Conservation (phyloP, 2,888 invertebrate species). For the Aricia artaxerxes region DNA sequence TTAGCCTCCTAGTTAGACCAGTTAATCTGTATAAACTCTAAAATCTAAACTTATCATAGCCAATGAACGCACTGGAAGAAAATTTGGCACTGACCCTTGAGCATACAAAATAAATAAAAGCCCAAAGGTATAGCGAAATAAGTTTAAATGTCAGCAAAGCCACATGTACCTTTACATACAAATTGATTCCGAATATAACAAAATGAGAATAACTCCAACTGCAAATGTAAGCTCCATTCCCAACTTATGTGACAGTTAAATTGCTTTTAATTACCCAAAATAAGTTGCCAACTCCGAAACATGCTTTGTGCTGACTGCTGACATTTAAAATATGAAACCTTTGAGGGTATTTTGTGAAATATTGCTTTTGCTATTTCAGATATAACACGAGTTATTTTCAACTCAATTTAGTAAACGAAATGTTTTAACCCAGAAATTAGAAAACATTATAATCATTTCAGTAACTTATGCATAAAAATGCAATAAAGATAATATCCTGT, state of each 20-base stretch:
- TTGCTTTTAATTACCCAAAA: constrained; percentile 27
- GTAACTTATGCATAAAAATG: background rate
- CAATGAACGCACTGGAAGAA: too few species aligned
- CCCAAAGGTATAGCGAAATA: background rate
- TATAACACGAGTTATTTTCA: background rate
- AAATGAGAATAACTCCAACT: background rate
- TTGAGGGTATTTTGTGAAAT: constrained; percentile 5
- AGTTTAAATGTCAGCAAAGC: background rate
- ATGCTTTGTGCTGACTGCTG: constrained; percentile 26
- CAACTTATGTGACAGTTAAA: constrained; percentile 24
- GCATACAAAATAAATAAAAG: too few species aligned
- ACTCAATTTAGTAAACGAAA: background rate
- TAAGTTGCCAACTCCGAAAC: constrained; percentile 23
- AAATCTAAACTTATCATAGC: too few species aligned
- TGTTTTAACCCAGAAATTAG: background rate
- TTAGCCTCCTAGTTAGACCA: too few species aligned
- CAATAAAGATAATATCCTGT: too few species aligned
- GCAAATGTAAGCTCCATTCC: background rate
- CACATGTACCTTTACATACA: background rate
- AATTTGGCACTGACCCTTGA: too few species aligned
- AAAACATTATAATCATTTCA: background rate
- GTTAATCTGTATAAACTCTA: too few species aligned
- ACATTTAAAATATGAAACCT: constrained; percentile 17
- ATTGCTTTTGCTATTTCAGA: background rate
- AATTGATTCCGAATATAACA: constrained; percentile 10